Evolutionary conservation across 2,113 vertebrate species (phyloP), one percentile per base, ranked within the genome.

Genomic region (Podiceps cristatus): DNA sequence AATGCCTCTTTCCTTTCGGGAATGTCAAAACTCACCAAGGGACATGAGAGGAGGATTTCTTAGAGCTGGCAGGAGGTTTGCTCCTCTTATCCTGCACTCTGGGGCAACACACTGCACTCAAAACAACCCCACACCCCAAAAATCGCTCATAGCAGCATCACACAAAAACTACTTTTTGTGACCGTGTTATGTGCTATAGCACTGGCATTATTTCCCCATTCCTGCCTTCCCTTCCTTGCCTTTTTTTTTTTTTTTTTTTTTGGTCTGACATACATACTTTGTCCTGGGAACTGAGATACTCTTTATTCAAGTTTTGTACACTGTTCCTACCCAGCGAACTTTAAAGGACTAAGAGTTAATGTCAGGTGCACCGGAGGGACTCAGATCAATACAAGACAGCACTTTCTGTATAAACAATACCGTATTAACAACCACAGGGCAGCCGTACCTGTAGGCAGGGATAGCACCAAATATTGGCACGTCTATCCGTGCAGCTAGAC

Each of bases 391-490:
- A 60, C 56, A 74, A 80, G 63, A 59, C 83, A 96, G 59, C 80
- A 62, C 77, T 86, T 96, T 85, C 83, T 11, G 1, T 84, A 81
- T 79, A 93, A 95, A 93, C 66, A 83, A 88, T 67, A 58, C 55
- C 23, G 0, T 81, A 90, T 88, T 91, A 95, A 91, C 72, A 63
- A 91, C 77, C 63, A 72, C 53, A 67, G 91, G 93, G 72, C 90
- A 94, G 91, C 66, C 56, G 92, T 97, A 98, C 94, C 97, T 96
- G 87, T 97, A 93, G 96, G 94, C 92, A 98, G 92, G 97, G 96
- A 95, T 28, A 94, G 97, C 97, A 96, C 94, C 95, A 95, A 98
- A 95, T 96, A 77, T 97, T 97, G 95, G 87, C 96, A 97, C 56
- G 14, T 95, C 96, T 98, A 90, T 95, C 96, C 77, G 52, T 96